Conservation (phyloP, 2,797 vertebrate genomes). For the Crenichthys baileyi region DNA sequence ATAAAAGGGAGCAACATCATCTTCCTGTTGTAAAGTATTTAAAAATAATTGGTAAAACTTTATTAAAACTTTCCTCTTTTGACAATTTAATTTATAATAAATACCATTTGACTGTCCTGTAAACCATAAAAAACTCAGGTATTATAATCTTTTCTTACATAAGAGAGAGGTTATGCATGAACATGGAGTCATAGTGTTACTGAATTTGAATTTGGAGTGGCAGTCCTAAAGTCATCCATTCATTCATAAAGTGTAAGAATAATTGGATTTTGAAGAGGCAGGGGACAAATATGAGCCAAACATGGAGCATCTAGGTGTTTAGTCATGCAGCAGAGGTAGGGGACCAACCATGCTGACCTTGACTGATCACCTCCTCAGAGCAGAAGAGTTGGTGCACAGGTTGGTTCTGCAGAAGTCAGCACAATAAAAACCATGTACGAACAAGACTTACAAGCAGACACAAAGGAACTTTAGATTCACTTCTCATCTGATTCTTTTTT, state of each 20-base stretch:
- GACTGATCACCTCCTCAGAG: slow-evolving; percentile 66
- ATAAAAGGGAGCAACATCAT: no score
- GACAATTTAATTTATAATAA: not conserved
- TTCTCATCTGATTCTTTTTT: slow-evolving; percentile 18
- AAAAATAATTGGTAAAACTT: no score
- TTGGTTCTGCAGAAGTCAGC: slow-evolving; percentile 64
- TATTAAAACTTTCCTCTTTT: no score
- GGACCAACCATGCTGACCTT: slow-evolving; percentile 53
- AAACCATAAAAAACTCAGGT: not conserved
- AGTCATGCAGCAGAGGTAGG: slow-evolving; percentile 58
- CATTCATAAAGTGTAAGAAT: slow-evolving; percentile 56
- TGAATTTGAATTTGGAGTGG: slow-evolving; percentile 36
- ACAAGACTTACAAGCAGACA: slow-evolving; percentile 23
- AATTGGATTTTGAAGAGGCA: slow-evolving; percentile 53
- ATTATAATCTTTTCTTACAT: slow-evolving; percentile 6
- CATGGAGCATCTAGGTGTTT: slow-evolving; percentile 51
- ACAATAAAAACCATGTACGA: slow-evolving; percentile 34
- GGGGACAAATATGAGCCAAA: slow-evolving; percentile 48
- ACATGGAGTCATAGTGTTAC: slow-evolving; percentile 24
- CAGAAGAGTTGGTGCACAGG: slow-evolving; percentile 24
- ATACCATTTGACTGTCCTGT: slow-evolving; percentile 6
- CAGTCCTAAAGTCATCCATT: not conserved
- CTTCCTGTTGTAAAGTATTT: no score
- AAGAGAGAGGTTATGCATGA: slow-evolving; percentile 6
- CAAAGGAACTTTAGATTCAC: slow-evolving; percentile 13